Conservation (phyloP, 2,113 vertebrate genomes). For the Sigmodon hispidus region DNA sequence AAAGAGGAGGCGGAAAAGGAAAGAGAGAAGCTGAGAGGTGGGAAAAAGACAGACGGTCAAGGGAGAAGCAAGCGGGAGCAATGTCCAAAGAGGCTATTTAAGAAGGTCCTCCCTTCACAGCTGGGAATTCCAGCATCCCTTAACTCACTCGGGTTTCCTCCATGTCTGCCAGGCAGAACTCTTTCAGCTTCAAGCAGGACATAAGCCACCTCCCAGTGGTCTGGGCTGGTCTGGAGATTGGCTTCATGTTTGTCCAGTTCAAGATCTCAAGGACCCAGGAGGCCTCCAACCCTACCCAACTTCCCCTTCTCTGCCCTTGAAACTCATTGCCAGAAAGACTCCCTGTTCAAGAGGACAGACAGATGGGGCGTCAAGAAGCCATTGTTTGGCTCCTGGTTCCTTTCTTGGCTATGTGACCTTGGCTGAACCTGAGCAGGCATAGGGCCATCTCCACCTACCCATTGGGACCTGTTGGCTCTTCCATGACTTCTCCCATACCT, state of each 20-base stretch:
- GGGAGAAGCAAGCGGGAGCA: accelerated
- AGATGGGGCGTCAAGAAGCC: neutral
- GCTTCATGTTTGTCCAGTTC: neutral
- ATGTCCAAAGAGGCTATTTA: neutral
- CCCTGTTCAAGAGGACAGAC: neutral
- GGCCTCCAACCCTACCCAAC: neutral
- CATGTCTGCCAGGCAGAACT: neutral
- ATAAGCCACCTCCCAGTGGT: neutral
- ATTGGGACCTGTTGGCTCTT: neutral
- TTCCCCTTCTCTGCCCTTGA: neutral
- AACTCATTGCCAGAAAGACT: neutral
- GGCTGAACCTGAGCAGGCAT: neutral
- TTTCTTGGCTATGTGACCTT: neutral
- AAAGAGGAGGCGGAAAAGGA: neutral
- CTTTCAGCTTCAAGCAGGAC: neutral
- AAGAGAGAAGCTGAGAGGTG: neutral
- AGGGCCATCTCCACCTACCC: neutral
- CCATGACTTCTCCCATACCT: accelerated
- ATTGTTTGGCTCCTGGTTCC: neutral
- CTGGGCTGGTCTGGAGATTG: neutral
- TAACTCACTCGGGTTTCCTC: neutral
- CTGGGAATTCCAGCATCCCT: conserved; percentile 17
- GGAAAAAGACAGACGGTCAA: too few species aligned
- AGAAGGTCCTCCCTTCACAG: neutral
- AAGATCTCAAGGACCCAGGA: neutral